Percentiles rank a stretch among this genome's conserved stretches.
These are phyloP conservation scores for Netelia melanura DNA, from an alignment of 2,888 invertebrate species.

Conservation along the genomic window DNA sequence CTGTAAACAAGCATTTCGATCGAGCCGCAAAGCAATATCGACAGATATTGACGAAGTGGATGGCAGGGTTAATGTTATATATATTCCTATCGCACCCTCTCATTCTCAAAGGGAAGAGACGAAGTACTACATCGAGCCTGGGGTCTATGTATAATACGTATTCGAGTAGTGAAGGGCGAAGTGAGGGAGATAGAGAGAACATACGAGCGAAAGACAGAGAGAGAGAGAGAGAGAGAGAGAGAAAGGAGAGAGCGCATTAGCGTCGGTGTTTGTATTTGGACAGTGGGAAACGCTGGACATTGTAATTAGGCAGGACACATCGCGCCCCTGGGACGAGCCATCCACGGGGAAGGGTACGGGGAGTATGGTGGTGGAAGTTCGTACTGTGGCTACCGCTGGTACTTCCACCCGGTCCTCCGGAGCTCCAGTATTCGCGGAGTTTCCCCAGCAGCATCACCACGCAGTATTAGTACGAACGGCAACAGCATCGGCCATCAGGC, in stretches of 20 bases:
- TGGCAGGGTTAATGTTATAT: slow-evolving; percentile 32
- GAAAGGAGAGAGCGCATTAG: slow-evolving; percentile 77
- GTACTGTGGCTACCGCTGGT: slow-evolving; percentile 32
- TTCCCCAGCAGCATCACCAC: slow-evolving; percentile 36
- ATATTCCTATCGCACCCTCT: slow-evolving; percentile 16
- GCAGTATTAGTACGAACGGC: slow-evolving; percentile 41
- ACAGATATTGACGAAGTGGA: slow-evolving; percentile 77
- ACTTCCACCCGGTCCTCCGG: slow-evolving; percentile 40
- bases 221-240: slow-evolving; percentile 57
- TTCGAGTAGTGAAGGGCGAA: slow-evolving; percentile 43
- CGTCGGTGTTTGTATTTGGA: slow-evolving; percentile 82
- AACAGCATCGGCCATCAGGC: slow-evolving; percentile 41
- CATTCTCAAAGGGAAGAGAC: slow-evolving; percentile 4
- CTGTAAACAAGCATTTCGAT: slow-evolving; percentile 65
- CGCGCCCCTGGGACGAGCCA: slow-evolving; percentile 81
- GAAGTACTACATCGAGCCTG: slow-evolving; percentile 9
- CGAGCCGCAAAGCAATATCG: slow-evolving; percentile 73
- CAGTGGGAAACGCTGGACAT: slow-evolving; percentile 82
- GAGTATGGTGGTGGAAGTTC: slow-evolving; percentile 56
- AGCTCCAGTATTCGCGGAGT: slow-evolving; percentile 48
- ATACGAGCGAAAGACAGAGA: slow-evolving; percentile 45
- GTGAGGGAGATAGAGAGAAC: slow-evolving; percentile 29
- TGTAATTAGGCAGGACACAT: slow-evolving; percentile 84
- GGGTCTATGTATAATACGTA: slow-evolving; percentile 33
- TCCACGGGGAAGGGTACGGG: slow-evolving; percentile 18